Conservation (phyloP, 1,140 invertebrate genomes). For the Macrosteles quadrilineatus region DNA sequence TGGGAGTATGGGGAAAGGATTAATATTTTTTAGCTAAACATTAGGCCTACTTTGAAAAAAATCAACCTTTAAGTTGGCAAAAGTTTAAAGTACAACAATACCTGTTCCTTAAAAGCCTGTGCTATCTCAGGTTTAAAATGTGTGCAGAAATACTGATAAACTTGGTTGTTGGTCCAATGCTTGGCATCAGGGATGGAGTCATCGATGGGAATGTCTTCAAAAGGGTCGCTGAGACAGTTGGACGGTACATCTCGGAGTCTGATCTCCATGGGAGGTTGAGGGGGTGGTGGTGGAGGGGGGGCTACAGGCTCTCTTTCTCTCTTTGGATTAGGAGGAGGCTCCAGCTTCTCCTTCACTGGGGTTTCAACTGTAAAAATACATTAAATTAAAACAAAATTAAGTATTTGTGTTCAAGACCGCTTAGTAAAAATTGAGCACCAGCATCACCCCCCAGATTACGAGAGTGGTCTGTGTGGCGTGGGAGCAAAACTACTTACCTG, state of each 20-base stretch:
- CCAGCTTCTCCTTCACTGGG: background rate
- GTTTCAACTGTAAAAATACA: background rate
- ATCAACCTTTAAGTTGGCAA: too few species aligned
- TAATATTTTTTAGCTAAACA: too few species aligned
- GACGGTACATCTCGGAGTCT: background rate
- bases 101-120: constrained; percentile 76
- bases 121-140: constrained; percentile 73
- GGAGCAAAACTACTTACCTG: too few species aligned
- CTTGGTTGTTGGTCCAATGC: constrained; percentile 78
- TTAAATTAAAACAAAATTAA: background rate
- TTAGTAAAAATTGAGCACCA: too few species aligned
- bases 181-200: constrained; percentile 74
- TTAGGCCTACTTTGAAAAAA: too few species aligned
- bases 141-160: constrained; percentile 74
- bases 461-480: too few species aligned
- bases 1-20: too few species aligned
- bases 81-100: too few species aligned
- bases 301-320: background rate
- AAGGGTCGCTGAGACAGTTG: constrained; percentile 31
- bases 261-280: background rate
- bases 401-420: too few species aligned
- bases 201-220: constrained; percentile 53
- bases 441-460: too few species aligned
- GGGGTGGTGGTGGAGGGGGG: background rate
- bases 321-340: background rate